Base-by-base conservation (phyloP, 2,113 vertebrate species). In the Istiophorus platypterus region DNA sequence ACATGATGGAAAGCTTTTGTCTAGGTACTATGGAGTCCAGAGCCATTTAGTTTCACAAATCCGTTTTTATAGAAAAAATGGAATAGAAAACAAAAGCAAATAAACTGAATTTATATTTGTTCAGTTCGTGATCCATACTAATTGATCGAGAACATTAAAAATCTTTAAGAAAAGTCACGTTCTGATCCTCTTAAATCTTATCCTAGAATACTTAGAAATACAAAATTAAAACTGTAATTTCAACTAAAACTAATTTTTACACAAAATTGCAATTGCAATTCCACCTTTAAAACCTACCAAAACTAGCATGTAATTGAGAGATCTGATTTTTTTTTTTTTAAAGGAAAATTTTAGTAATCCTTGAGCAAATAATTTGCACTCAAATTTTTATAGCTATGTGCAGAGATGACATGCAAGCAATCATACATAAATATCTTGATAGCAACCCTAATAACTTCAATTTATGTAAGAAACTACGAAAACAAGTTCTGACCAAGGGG, bases 361-460 rank as follows among this genome's bases (percentile, higher is more conserved):
- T 64, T 17, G 24, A n/a, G 52, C 5, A 0, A 72, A 69, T 41
- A 9, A 47, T n/a, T 5, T 58, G 12, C 20, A 31, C 54, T 86
- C 14, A 20, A 81, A 49, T 76, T 17, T 67, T 54, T n/a, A 66
- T 18, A 68, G 58, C 18, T 27, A 58, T 29, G 57, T 63, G 52
- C 20, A 66, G 22, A 71, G 26, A 39, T 39, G 45, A 41, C 27
- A 12, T 57, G 31, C 1, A 2, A 52, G 42, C 17, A 45, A 14
- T 51, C 41, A 9, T 17, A 45, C 26, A 57, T 15, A 54, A 27
- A 54, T 29, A 42, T 39, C 57, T 76, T 52, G 87, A 75, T 4
- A 73, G 51, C 45, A 41, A 79, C 62, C 5, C 29, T 78, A 62
- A 85, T 77, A 54, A 81, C 75, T 79, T 54, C 22, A 70, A 29